Percentiles rank a stretch among this genome's conserved stretches.
Evolutionary conservation across 37 sponge, comb jelly and placozoan species (phyloP).

Genomic region (Bolinopsis microptera): DNA sequence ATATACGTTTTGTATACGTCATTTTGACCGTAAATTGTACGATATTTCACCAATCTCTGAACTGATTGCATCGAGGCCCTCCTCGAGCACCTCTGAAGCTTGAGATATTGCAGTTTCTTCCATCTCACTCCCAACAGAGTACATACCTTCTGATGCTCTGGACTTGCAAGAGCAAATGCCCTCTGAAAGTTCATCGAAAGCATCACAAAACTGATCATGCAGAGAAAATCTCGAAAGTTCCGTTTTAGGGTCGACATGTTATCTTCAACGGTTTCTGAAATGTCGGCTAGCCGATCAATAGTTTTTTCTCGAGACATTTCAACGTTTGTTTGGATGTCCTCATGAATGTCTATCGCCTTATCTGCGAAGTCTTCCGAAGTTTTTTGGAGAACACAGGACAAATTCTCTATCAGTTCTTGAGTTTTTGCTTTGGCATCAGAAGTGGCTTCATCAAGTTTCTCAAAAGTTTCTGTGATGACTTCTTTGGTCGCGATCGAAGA

Average conservation of each 20-base stretch:
- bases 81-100: neutral
- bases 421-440: neutral
- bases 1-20: too few species aligned
- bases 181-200: neutral
- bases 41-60: neutral
- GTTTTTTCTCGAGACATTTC: neutral
- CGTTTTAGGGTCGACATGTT: neutral
- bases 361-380: neutral
- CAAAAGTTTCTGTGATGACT: neutral
- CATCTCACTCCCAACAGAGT: neutral
- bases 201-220: neutral
- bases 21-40: neutral
- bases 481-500: neutral
- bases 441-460: neutral
- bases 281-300: neutral
- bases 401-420: neutral
- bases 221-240: neutral
- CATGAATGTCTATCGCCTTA: neutral
- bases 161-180: neutral
- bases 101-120: neutral
- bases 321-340: neutral
- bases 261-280: neutral
- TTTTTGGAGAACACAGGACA: neutral
- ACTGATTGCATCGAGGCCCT: neutral
- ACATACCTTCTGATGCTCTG: neutral